Evolutionary conservation across 2,888 invertebrate genomes (phyloP).

Genomic region (Drosophila tripunctata): DNA sequence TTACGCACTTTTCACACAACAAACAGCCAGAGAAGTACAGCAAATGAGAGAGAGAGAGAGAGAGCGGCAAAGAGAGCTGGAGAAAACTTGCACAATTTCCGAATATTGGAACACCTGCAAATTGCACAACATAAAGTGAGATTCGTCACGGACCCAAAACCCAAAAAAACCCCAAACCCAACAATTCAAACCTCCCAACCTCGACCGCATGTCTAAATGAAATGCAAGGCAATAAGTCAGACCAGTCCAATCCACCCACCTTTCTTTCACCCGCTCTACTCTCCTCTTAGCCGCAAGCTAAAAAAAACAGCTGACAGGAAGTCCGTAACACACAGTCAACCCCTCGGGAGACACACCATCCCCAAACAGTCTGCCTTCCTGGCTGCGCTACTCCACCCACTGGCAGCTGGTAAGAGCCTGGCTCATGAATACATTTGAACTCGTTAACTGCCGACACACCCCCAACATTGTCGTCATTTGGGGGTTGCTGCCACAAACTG

Average conservation of each 20-base stretch:
- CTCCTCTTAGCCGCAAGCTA: neutral
- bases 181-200: neutral
- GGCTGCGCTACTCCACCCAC: conserved; percentile 1
- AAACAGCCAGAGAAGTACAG: conserved; percentile 9
- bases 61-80: neutral
- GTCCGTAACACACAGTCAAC: conserved; percentile 28
- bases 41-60: neutral
- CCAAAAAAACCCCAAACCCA: neutral
- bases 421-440: conserved; percentile 84
- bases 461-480: conserved; percentile 79
- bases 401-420: conserved; percentile 64
- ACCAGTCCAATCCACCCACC: conserved; percentile 37
- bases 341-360: conserved; percentile 33
- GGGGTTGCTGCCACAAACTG: conserved; percentile 69
- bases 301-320: conserved; percentile 66
- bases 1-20: conserved; percentile 72
- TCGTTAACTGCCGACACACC: conserved; percentile 82
- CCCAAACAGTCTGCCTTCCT: conserved; percentile 14
- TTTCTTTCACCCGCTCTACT: neutral
- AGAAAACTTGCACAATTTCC: conserved; percentile 8
- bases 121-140: conserved; percentile 67
- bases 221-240: conserved; percentile 68
- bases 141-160: conserved; percentile 50
- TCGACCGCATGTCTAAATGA: conserved; percentile 60
- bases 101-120: conserved; percentile 71